Evolutionary conservation across 1,140 invertebrate species (phyloP).

Genomic region (Parapsyche elsis): DNA sequence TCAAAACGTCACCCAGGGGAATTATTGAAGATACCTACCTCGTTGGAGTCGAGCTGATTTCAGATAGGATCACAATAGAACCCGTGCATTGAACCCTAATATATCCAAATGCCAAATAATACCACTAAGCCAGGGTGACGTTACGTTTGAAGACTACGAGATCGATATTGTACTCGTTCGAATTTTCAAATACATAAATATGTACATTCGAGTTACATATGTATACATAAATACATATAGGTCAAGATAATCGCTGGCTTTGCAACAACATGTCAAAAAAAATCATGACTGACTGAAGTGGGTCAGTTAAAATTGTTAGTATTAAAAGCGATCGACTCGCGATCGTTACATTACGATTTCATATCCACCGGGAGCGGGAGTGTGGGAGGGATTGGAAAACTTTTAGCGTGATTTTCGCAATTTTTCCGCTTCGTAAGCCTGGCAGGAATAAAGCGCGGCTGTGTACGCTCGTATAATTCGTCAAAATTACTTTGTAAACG

Average conservation of each 20-base stretch:
- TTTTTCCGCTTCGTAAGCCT: background rate
- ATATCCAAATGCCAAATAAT: no score
- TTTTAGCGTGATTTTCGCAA: background rate
- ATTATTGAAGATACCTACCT: background rate
- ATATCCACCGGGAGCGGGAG: background rate
- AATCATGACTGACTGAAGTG: constrained; percentile 12
- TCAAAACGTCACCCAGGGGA: constrained; percentile 22
- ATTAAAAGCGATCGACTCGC: background rate
- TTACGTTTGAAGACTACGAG: no score
- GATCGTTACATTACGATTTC: background rate
- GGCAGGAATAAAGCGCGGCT: no score
- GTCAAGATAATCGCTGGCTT: background rate
- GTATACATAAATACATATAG: background rate
- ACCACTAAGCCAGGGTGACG: no score
- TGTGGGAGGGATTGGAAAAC: background rate
- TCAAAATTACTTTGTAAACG: no score
- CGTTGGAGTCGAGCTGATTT: no score
- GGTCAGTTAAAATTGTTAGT: constrained; percentile 6
- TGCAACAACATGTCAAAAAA: background rate
- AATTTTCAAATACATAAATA: no score
- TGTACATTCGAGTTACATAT: no score
- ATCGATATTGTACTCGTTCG: no score
- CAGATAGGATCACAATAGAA: no score
- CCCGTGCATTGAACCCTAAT: no score
- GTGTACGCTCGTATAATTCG: no score